Evolutionary conservation across 2,113 vertebrate species (phyloP), one percentile per base, ranked within the genome.

Genomic region (Prionailurus bengalensis): DNA sequence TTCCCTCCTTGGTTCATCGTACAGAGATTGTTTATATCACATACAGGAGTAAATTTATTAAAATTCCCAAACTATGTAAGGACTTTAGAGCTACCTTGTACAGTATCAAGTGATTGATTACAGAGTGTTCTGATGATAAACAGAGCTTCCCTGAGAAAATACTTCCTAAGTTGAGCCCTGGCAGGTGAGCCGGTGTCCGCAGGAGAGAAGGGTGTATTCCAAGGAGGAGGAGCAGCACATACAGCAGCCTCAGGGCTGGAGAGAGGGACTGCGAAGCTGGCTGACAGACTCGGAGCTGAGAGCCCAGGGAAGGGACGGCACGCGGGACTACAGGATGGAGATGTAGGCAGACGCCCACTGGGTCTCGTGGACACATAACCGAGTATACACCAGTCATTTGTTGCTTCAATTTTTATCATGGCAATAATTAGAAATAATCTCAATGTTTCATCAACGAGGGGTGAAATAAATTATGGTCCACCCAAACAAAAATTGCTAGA

Each of bases 31-130:
- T 88, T 94, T 76, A 25, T 71, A 76, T 87, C 70, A 83, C 6
- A 45, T 14, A 79, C 4, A 92, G 68, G 93, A 97, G 65, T 76
- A 15, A 76, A 95, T 78, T 81, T 88, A 95, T 92, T 85, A 81
- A 74, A 92, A 90, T 68, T 71, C 71, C 71, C 45, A 88, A 83
- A 70, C 29, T 61, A 33, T 11, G 9, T 71, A 53, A 74, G 55
- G 36, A 71, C 27, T 29, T 94, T 33, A 51, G 73, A 83, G 48
- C 25, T 19, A 48, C 36, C 33, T 42, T 51, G 5, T 33, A 4
- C 3, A 23, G 9, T 66, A 42, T 31, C 48, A 70, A 58, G 48
- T 29, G 86, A 93, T 1, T 78, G 78, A 83, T 88, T 6, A 27
- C 14, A 78, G 8, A 45, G 33, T 39, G 33, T 25, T 55, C 0